Base-by-base conservation (phyloP, 2,888 invertebrate genomes). In the Chironomus tentans region DNA sequence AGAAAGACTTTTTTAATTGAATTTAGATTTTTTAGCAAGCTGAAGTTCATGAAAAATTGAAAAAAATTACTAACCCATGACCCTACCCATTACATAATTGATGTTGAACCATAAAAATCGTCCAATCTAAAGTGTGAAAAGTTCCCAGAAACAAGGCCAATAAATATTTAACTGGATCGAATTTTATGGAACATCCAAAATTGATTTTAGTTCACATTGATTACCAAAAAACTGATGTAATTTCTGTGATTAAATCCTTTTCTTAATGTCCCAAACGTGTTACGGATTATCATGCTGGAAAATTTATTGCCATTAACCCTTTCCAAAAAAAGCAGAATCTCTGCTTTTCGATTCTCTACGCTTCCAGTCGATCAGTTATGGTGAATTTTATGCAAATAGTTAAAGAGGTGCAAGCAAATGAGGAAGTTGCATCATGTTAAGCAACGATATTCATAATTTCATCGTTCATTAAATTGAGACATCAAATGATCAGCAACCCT, bases 361-460 rank as follows among this genome's bases (percentile, higher is more conserved):
- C 65, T 65, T 65, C 65, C 4, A 21, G 4, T 22, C 24, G 13
- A 65, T 65, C 65, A 22, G 65, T 65, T 65, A 18, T 65, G 65
- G 65, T 65, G 65, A 24, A 65, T 65, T 65, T 65, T 65, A 65
- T 65, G 65, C 65, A 65, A 65, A 65, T 65, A 65, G 2, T 65
- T 3, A 21, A 22, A 65, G 2, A 65, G 65, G 65, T 65, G 65
- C 21, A 24, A 65, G 18, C n/a, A 56, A 56, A 56, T 56, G 7
- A 56, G 18, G 18, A 56, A 6, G 15, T 15, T 56, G 56, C 6
- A 15, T 56, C 15, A 65, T 65, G 18, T 56, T 56, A 6, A 15
- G 56, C 7, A 56, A 56, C 38, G 38, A 38, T 2, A 38, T 38
- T 38, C 38, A 56, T 56, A 56, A 56, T 56, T 56, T 56, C 5